Evolutionary conservation across 2,888 invertebrate species (phyloP), one percentile per base, ranked within the genome.

Genomic region (Nysson spinosus): DNA sequence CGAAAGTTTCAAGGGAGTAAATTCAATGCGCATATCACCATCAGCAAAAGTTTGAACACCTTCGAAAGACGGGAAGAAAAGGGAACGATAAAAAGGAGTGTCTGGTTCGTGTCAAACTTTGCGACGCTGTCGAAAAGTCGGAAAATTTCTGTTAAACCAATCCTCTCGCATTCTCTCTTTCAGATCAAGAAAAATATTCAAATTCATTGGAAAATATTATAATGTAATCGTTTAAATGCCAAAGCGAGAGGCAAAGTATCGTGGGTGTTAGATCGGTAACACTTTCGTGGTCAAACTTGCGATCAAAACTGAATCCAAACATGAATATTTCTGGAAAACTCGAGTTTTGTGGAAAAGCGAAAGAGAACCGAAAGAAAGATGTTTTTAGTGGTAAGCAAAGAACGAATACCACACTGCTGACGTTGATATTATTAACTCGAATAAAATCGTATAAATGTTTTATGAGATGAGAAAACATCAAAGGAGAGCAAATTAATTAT

Each of bases 401-500:
- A n/a, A n/a, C n/a, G n/a, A n/a, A n/a, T n/a, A n/a, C n/a, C n/a
- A n/a, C n/a, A n/a, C n/a, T n/a, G n/a, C n/a, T n/a, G n/a, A n/a
- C n/a, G n/a, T n/a, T n/a, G n/a, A n/a, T n/a, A n/a, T n/a, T n/a
- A n/a, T n/a, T n/a, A n/a, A n/a, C n/a, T n/a, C n/a, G n/a, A n/a
- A n/a, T n/a, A n/a, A n/a, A n/a, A n/a, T n/a, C n/a, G n/a, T n/a
- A n/a, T n/a, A n/a, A n/a, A n/a, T n/a, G n/a, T n/a, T n/a, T n/a
- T n/a, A n/a, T n/a, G n/a, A n/a, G n/a, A n/a, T n/a, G n/a, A n/a
- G n/a, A n/a, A n/a, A n/a, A n/a, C n/a, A n/a, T 44, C 63, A 49
- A 54, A 49, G 39, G 7, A 34, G 39, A 61, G 32, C 44, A 35
- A 26, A 61, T 49, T 61, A 61, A 54, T 61, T 64, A 32, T 42